phyloP scores from a whole-genome alignment of 2,888 invertebrate genomes.

The Melolontha melolontha region DNA sequence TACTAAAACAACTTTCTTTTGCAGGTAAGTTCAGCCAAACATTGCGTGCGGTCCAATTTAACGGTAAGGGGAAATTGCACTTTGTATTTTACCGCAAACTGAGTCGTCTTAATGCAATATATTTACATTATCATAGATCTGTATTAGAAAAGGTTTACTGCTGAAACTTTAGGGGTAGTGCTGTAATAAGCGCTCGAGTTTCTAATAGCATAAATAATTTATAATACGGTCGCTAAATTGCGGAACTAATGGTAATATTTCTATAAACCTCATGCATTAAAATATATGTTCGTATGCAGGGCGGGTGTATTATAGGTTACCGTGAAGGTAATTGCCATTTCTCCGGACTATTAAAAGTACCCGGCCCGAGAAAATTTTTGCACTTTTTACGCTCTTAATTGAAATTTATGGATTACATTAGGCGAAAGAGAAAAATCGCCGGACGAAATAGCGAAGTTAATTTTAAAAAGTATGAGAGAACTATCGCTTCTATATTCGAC shows the following conservation, averaged over 20 bases:
- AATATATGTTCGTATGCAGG: conserved; percentile 31
- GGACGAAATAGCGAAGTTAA: no score
- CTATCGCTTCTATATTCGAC: no score
- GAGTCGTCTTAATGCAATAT: conserved; percentile 38
- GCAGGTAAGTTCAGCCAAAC: conserved; percentile 33
- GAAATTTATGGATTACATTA: conserved; percentile 18
- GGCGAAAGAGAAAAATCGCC: background rate
- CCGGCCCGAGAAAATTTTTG: conserved; percentile 15
- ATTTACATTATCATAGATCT: conserved; percentile 44
- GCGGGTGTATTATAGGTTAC: conserved; percentile 8
- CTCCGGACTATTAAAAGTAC: conserved; percentile 12
- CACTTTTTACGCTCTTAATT: conserved; percentile 11
- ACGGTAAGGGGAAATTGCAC: conserved; percentile 30
- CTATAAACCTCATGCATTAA: conserved; percentile 29
- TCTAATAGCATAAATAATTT: conserved; percentile 44
- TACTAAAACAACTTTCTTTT: conserved; percentile 22
- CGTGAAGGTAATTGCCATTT: conserved; percentile 21
- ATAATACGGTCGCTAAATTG: conserved; percentile 41
- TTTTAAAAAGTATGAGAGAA: no score
- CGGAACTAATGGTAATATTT: conserved; percentile 42
- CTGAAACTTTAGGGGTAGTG: conserved; percentile 39
- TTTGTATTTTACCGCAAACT: conserved; percentile 20
- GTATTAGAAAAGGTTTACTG: conserved; percentile 43
- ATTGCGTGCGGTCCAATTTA: conserved; percentile 20
- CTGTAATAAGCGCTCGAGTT: conserved; percentile 32